phyloP scores from a whole-genome alignment of 2,797 vertebrate genomes.

The Clarias platycephalus region DNA sequence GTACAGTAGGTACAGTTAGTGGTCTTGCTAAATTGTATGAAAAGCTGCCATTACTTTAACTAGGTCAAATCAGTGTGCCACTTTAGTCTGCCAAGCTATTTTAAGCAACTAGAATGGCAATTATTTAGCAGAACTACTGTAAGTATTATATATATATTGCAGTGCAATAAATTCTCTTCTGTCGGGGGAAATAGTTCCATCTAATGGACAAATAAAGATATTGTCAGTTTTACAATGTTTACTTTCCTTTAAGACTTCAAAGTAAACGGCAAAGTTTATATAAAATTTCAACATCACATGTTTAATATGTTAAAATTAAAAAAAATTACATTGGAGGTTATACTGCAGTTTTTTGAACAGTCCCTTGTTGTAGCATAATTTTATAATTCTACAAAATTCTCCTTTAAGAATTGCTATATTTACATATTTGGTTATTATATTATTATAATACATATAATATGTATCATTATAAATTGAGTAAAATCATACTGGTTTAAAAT shows the following conservation, averaged over 20 bases:
- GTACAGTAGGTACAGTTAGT: background rate
- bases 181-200: conserved; percentile 11
- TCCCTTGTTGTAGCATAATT: background rate
- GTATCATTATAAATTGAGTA: background rate
- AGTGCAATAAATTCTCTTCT: background rate
- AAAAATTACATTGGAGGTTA: background rate
- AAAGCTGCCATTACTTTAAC: background rate
- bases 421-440: too few species aligned
- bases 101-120: background rate
- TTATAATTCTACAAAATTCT: background rate
- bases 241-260: background rate
- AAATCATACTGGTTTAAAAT: background rate
- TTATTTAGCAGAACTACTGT: background rate
- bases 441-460: too few species aligned
- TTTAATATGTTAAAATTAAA: background rate
- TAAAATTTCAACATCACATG: background rate
- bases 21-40: background rate
- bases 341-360: background rate
- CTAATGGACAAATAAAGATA: background rate
- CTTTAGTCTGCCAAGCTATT: background rate
- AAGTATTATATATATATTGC: background rate
- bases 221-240: background rate
- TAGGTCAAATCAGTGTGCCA: background rate
- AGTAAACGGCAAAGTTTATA: background rate
- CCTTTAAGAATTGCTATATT: background rate